Base-by-base conservation (phyloP, 2,888 invertebrate genomes). In the Amphimallon solstitiale region DNA sequence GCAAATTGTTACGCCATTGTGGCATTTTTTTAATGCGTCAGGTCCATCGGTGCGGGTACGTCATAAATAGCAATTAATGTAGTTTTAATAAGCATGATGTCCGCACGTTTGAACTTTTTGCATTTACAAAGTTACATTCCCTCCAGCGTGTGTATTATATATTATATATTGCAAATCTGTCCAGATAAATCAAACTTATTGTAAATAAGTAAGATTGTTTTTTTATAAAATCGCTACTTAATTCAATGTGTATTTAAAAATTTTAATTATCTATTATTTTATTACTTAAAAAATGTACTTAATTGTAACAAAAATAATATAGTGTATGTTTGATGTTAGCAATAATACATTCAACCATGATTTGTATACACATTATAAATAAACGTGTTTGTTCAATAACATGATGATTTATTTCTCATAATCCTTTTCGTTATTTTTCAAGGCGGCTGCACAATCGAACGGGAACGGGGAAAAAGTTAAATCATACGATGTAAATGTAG, bases 321-420 rank as follows among this genome's bases (percentile, higher is more conserved):
- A 81, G 76, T 81, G 81, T 81, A 81, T 82, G 82, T 82, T 82
- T 80, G 81, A 81, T 82, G 82, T 82, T 82, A 82, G 82, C 81
- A 81, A 82, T 82, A 82, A 82, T 76, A 73, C 71, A 73, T 72
- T 70, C 72, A 73, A 78, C 79, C 77, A 79, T 79, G 77, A 79
- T 82, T 82, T 82, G 81, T 82, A 82, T 80, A 82, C 81, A 81
- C 80, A 77, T 76, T 79, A 75, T 73, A 75, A 81, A 80, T 81
- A 81, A 81, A 81, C 81, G 81, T 81, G 81, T 81, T 81, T 81
- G 81, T 81, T 81, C 81, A 80, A 71, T 66, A n/a, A n/a, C n/a
- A 63, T 35, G 10, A 21, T 5, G 2, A 5, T 5, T 29, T 29
- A 29, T 29, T 29, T 9, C 29, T 43, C 10, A 43, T 17, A n/a